A percentile compares a stretch with the other conserved stretches of the same genome.
phyloP scores from a whole-genome alignment of 2,797 vertebrate genomes.

The Hemitrygon akajei region DNA sequence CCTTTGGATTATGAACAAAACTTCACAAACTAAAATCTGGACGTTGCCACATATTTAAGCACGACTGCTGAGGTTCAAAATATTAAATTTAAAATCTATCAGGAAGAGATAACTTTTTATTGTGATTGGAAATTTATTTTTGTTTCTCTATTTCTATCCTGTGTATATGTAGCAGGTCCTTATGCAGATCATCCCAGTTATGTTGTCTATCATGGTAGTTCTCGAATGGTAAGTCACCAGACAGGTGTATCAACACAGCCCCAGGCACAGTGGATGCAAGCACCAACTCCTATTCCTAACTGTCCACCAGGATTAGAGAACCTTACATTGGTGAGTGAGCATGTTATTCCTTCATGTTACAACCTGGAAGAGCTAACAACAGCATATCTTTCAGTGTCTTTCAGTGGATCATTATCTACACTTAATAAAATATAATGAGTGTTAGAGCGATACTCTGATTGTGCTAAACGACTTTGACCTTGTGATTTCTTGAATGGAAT shows the following conservation, averaged over 20 bases:
- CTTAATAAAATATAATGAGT: background rate
- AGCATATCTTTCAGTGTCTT: background rate
- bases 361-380: background rate
- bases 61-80: too few species aligned
- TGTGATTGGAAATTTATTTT: background rate
- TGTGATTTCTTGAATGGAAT: background rate
- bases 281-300: constrained; percentile 57
- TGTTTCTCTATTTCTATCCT: background rate
- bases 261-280: constrained; percentile 50
- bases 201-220: background rate
- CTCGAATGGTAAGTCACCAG: constrained; percentile 16
- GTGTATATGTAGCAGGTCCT: background rate
- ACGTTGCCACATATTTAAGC: too few species aligned
- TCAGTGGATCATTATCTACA: background rate
- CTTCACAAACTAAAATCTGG: too few species aligned
- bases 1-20: too few species aligned
- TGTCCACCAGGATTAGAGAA: constrained; percentile 86
- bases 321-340: constrained; percentile 68
- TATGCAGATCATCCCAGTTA: background rate
- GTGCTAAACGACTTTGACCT: background rate
- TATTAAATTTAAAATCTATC: too few species aligned
- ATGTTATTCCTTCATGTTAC: background rate
- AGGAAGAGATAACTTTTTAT: background rate
- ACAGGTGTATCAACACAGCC: background rate
- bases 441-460: background rate